These are phyloP conservation scores for Clivina fossor DNA, from an alignment of 2,888 invertebrate species.

Conservation along the genomic window DNA sequence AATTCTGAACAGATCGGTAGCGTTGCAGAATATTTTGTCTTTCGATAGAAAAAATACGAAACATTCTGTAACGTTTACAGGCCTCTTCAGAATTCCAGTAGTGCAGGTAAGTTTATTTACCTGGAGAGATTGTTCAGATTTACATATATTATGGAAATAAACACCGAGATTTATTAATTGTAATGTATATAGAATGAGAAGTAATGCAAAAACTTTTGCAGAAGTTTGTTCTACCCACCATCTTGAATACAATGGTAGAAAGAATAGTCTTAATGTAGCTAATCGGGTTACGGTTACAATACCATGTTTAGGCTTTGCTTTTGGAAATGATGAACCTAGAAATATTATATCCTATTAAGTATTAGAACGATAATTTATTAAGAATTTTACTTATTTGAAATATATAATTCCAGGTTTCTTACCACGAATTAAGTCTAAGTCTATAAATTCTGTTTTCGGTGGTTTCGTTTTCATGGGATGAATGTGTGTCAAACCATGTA, in stretches of 20 bases:
- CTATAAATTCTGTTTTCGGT: slow-evolving; percentile 89
- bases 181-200: slow-evolving; percentile 75
- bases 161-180: slow-evolving; percentile 67
- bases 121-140: slow-evolving; percentile 13
- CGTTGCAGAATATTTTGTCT: no score
- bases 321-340: slow-evolving; percentile 90
- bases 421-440: slow-evolving; percentile 96
- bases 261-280: slow-evolving; percentile 77
- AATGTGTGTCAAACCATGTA: slow-evolving; percentile 80
- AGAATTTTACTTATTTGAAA: neutral
- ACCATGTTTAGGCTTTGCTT: slow-evolving; percentile 92
- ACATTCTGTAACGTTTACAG: no score
- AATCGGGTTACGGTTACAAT: slow-evolving; percentile 81
- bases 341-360: slow-evolving; percentile 33
- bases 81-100: no score
- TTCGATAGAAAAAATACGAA: no score
- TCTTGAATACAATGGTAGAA: slow-evolving; percentile 80
- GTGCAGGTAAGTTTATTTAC: neutral
- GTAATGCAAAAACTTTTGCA: slow-evolving; percentile 68
- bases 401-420: slow-evolving; percentile 38
- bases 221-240: slow-evolving; percentile 95
- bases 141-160: slow-evolving; percentile 49
- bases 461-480: slow-evolving; percentile 73
- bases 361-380: neutral
- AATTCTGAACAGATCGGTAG: no score